These are phyloP conservation scores for Microtus richardsoni DNA, from an alignment of 2,113 vertebrate species.

Conservation along the genomic window DNA sequence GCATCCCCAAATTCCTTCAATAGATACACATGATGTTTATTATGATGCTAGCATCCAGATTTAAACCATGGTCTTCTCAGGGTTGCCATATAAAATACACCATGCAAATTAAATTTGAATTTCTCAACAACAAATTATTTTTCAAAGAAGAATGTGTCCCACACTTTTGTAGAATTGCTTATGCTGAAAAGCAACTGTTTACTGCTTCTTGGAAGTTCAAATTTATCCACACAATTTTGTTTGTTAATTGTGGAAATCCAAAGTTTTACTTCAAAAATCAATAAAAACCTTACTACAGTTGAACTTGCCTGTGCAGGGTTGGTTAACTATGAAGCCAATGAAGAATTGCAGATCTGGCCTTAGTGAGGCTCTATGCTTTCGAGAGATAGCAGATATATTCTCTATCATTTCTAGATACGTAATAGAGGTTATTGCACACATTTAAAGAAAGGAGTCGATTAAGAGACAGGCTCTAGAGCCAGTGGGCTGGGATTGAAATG, in stretches of 20 bases:
- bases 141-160: neutral
- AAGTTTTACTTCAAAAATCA: constrained; percentile 28
- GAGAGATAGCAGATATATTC: neutral
- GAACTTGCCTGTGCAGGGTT: neutral
- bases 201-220: constrained; percentile 4
- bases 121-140: constrained; percentile 16
- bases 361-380: neutral
- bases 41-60: neutral
- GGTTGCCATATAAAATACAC: neutral
- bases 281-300: neutral
- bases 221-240: neutral
- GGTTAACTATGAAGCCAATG: neutral
- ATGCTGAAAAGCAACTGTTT: neutral
- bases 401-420: neutral
- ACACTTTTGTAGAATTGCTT: neutral
- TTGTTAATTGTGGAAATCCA: neutral
- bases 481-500: neutral
- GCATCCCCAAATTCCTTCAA: neutral
- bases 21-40: constrained; percentile 3
- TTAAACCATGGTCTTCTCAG: neutral
- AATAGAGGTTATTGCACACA: neutral
- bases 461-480: neutral
- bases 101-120: neutral
- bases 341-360: neutral
- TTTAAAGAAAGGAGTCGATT: neutral